phyloP scores from a whole-genome alignment of 2,797 vertebrate species.

The Spheniscus humboldti region DNA sequence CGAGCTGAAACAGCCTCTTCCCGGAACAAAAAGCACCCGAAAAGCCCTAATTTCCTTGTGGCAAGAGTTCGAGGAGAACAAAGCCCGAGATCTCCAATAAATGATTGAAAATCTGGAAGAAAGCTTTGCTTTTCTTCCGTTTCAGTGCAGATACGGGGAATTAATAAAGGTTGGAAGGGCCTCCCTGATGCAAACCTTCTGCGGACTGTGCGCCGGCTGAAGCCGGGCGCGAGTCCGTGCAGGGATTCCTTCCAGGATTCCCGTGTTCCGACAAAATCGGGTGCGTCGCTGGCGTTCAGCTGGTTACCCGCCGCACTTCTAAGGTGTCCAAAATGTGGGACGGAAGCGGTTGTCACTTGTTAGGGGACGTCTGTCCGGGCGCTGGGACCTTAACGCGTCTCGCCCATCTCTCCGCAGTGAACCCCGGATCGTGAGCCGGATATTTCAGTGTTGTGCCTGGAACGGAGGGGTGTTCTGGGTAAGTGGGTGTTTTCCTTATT shows the following conservation, averaged over 20 bases:
- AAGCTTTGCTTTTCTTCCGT: not conserved
- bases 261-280: not conserved
- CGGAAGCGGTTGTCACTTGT: fast-evolving
- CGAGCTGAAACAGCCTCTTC: not conserved
- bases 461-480: constrained; percentile 99
- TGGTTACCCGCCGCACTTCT: not conserved
- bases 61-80: not conserved
- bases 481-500: not conserved
- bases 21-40: fast-evolving
- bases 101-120: not conserved
- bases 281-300: fast-evolving
- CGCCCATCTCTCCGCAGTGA: constrained; percentile 75
- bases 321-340: not conserved
- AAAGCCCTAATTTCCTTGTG: not conserved
- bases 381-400: not conserved
- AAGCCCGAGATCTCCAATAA: not conserved
- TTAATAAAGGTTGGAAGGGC: not conserved
- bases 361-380: not conserved
- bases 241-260: not conserved
- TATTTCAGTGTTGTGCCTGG: constrained; percentile 98
- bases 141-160: not conserved
- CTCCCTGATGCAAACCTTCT: not conserved
- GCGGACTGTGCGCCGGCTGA: not conserved
- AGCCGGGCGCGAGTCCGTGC: too few species aligned
- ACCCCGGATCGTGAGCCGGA: constrained; percentile 91